Conservation (phyloP, 2,113 vertebrate species). For the Empidonax alnorum region DNA sequence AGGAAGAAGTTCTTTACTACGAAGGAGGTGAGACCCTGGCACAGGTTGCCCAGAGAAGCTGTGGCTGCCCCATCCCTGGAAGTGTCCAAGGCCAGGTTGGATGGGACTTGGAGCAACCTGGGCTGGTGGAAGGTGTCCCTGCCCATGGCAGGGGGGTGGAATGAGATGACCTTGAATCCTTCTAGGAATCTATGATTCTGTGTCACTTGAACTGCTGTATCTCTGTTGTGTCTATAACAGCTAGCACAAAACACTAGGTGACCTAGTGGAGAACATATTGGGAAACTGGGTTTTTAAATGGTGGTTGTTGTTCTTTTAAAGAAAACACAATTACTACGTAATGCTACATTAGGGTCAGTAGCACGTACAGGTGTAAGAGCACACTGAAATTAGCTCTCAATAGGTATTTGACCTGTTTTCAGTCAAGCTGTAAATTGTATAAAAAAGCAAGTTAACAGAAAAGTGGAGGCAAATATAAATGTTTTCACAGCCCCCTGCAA, state of each 20-base stretch:
- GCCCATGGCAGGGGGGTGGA: background rate
- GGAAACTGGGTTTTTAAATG: background rate
- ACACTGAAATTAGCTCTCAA: background rate
- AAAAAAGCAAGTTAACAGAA: background rate
- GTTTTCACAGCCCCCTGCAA: background rate
- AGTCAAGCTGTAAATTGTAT: background rate
- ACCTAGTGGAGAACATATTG: background rate
- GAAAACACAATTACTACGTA: background rate
- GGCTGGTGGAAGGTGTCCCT: background rate
- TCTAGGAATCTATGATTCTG: background rate
- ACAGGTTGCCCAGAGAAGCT: background rate
- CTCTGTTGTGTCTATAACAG: background rate
- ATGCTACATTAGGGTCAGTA: background rate
- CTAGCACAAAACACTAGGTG: background rate
- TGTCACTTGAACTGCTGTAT: background rate
- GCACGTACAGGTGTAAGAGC: background rate
- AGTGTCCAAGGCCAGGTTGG: background rate
- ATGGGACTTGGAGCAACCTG: accelerated
- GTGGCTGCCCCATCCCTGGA: background rate
- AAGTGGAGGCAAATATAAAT: background rate
- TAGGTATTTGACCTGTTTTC: background rate
- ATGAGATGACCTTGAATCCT: background rate
- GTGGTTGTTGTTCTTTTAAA: background rate
- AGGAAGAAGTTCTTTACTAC: background rate
- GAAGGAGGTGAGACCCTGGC: background rate